Base-by-base conservation (phyloP, 2,888 invertebrate genomes). In the Stenodera caucasica region DNA sequence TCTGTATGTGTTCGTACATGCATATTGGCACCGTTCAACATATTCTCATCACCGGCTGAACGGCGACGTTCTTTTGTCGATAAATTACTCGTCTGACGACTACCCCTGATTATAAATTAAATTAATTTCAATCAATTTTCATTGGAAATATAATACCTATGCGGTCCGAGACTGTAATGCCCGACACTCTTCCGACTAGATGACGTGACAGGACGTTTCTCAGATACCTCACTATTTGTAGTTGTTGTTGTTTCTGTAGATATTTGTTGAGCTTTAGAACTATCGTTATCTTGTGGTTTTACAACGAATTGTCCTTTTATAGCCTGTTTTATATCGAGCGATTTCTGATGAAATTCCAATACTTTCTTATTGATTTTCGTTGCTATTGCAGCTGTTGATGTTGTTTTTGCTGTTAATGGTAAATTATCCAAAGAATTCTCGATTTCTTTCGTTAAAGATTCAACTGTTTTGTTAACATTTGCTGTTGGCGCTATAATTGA, bases 21-120 rank as follows among this genome's bases (percentile, higher is more conserved):
- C 80, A 91, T 86, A 72, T 88, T 88, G 71, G 88, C 79, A 73
- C 87, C 88, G 70, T 87, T 87, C 4, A 89, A 80, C 72, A 87
- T 84, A 72, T 89, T 88, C 75, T 92, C 92, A 81, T 92, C 92
- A 0, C 92, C 93, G 2, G 92, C 91, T 2, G 92, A 92, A 71
- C 89, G 88, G n/a, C 93, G 85, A 32, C 93, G 84, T 74, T 90
- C 87, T 64, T 81, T 81, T 0, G 82, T 80, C 49, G 66, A 67
- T 15, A 70, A 66, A 32, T 71, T 70, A 12, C 69, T 66, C 5
- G 65, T 67, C 62, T 75, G 75, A 62, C 75, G 72, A 1, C 73
- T 75, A 14, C 76, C 76, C 60, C 77, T 78, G n/a, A 12, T 49
- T 49, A 18, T 49, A 49, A 14, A 18, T 21, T 15, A 5, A 26